A percentile compares a stretch with the other conserved stretches of the same genome.
Conservation (phyloP, 2,797 vertebrate genomes). For the Staurois parvus region DNA sequence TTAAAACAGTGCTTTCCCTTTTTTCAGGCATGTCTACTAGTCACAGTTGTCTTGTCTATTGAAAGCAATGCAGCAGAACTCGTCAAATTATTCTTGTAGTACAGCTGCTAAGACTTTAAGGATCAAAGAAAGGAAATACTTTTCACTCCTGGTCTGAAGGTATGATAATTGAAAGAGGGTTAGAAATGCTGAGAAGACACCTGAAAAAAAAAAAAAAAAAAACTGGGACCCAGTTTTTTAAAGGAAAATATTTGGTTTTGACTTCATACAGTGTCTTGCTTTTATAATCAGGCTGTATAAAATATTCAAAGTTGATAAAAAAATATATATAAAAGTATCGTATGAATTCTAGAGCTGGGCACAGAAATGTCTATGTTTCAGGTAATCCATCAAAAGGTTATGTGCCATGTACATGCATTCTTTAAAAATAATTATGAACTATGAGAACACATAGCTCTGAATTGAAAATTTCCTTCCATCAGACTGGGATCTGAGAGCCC, state of each 20-base stretch:
- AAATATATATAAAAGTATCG: too few relatives aligned
- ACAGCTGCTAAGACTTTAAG: not conserved
- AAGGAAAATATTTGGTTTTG: not conserved
- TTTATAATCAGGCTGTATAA: not conserved
- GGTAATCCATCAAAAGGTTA: too few relatives aligned
- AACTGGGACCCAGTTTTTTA: not conserved
- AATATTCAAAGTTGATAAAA: too few relatives aligned
- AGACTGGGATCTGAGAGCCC: too few relatives aligned
- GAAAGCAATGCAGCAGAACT: not conserved
- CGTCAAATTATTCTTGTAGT: not conserved
- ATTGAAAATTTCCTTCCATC: too few relatives aligned
- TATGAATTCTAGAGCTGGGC: too few relatives aligned
- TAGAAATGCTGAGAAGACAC: slow-evolving; percentile 40
- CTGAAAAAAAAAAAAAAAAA: not conserved
- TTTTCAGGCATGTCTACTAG: not conserved
- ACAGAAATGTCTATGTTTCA: too few relatives aligned
- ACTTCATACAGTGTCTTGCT: slow-evolving; percentile 27
- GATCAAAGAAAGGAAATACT: not conserved
- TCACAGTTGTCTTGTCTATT: not conserved
- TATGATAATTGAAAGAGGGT: not conserved
- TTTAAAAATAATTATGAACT: too few relatives aligned
- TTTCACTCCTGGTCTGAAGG: not conserved
- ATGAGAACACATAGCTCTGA: too few relatives aligned
- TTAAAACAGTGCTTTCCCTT: not conserved
- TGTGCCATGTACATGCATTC: too few relatives aligned